A percentile compares a stretch with the other conserved stretches of the same genome.
Evolutionary conservation across 2,888 invertebrate genomes (phyloP).

Genomic region (Liposcelis brunnea): DNA sequence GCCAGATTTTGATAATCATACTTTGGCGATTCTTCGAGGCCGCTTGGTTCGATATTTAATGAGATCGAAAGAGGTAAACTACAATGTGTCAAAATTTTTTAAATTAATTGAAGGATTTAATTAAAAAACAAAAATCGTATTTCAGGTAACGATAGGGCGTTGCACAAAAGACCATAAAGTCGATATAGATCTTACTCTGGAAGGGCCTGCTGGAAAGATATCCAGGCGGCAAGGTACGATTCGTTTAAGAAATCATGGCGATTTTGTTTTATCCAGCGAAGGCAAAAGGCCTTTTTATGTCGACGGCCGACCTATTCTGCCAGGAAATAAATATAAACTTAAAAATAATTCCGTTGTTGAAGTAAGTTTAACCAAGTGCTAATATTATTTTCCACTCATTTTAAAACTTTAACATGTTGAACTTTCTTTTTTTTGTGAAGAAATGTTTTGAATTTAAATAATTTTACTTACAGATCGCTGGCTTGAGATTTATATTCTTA

Average conservation of each 20-base stretch:
- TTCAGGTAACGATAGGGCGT: constrained; percentile 76
- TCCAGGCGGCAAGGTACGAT: constrained; percentile 87
- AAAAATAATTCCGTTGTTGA: constrained; percentile 91
- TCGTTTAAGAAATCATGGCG: constrained; percentile 75
- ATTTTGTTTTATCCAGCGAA: constrained; percentile 88
- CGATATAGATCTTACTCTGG: constrained; percentile 83
- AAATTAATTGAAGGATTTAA: neutral
- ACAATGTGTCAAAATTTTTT: neutral
- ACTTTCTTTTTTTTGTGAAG: too few relatives aligned
- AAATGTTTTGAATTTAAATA: too few relatives aligned
- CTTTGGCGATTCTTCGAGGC: constrained; percentile 80
- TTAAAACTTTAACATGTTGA: constrained; percentile 3
- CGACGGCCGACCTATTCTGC: constrained; percentile 76
- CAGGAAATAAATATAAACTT: constrained; percentile 75
- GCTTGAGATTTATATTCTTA: constrained; percentile 80
- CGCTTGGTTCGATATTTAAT: constrained; percentile 84
- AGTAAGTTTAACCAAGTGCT: constrained; percentile 29
- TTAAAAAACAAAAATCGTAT: too few relatives aligned
- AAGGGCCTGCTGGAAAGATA: constrained; percentile 88
- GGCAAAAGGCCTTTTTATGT: constrained; percentile 89
- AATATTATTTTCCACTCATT: neutral
- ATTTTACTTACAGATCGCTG: constrained; percentile 49
- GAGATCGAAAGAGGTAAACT: constrained; percentile 64
- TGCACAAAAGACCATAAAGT: constrained; percentile 74
- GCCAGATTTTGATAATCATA: constrained; percentile 83